phyloP scores from a whole-genome alignment of 1,140 invertebrate genomes.

The Latrodectus geometricus region DNA sequence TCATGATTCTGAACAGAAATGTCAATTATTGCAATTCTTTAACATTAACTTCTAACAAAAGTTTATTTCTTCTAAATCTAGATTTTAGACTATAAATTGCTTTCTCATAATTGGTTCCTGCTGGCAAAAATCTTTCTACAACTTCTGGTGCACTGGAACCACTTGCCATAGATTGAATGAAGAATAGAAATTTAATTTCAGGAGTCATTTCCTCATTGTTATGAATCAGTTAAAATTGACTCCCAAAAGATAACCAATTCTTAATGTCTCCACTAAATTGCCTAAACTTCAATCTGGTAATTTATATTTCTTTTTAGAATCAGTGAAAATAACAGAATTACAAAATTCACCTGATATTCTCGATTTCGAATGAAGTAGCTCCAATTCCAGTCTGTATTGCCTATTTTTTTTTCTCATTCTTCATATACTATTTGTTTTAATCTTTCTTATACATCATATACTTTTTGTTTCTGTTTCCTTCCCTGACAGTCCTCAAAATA shows the following conservation, averaged over 20 bases:
- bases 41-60: slow-evolving; percentile 61
- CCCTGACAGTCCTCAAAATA: slow-evolving; percentile 2
- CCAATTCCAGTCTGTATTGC: background rate
- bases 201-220: slow-evolving; percentile 1
- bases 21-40: slow-evolving; percentile 11
- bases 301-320: slow-evolving; percentile 15
- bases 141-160: slow-evolving; percentile 31
- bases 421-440: background rate
- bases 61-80: slow-evolving; percentile 55
- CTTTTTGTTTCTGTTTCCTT: background rate
- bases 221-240: slow-evolving; percentile 13
- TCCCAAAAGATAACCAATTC: slow-evolving; percentile 22
- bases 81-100: slow-evolving; percentile 44
- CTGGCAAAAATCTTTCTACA: slow-evolving; percentile 60
- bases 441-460: background rate
- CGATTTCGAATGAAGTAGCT: background rate
- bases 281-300: slow-evolving; percentile 18
- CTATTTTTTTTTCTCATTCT: background rate
- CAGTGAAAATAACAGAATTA: background rate
- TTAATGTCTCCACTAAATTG: slow-evolving; percentile 26
- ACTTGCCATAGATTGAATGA: slow-evolving; percentile 12
- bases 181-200: slow-evolving; percentile 9
- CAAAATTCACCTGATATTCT: background rate
- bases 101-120: slow-evolving; percentile 56
- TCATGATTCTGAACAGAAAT: background rate